Evolutionary conservation across 2,797 vertebrate species (phyloP).

Genomic region (Enteromius radiatus): DNA sequence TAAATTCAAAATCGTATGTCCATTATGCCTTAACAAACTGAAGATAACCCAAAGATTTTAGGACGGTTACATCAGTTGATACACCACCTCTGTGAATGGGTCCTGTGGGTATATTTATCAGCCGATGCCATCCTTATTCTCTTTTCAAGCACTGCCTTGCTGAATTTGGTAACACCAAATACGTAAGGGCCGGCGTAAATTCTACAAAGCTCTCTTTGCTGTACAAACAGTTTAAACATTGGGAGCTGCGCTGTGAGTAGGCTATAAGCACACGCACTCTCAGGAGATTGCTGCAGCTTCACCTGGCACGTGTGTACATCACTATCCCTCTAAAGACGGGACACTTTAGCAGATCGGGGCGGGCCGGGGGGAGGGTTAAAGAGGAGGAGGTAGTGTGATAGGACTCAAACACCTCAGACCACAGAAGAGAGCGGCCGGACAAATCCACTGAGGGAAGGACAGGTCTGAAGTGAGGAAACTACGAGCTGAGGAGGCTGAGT

Average conservation of each 20-base stretch:
- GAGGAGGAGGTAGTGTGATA: neutral
- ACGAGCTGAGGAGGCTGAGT: neutral
- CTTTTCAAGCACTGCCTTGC: neutral
- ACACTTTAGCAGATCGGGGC: slow-evolving; percentile 67
- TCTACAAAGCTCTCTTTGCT: slow-evolving; percentile 9
- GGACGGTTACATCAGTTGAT: neutral
- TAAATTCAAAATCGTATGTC: neutral
- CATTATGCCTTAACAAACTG: neutral
- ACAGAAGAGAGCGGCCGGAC: slow-evolving; percentile 42
- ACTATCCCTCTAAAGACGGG: slow-evolving; percentile 64
- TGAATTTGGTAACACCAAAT: neutral
- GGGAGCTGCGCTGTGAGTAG: slow-evolving; percentile 4
- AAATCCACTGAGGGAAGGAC: neutral
- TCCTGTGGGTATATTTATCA: neutral
- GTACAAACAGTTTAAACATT: slow-evolving; percentile 10
- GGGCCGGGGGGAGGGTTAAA: neutral
- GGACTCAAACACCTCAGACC: slow-evolving; percentile 16
- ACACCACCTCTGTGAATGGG: neutral
- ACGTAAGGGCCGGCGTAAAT: neutral
- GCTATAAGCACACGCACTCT: slow-evolving; percentile 23
- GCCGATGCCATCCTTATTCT: neutral
- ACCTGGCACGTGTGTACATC: slow-evolving; percentile 59
- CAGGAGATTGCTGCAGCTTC: slow-evolving; percentile 34
- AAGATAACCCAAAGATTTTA: neutral
- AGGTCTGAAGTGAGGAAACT: neutral